Base-by-base conservation (phyloP, 1,140 invertebrate species). In the Oryctes rhinoceros region DNA sequence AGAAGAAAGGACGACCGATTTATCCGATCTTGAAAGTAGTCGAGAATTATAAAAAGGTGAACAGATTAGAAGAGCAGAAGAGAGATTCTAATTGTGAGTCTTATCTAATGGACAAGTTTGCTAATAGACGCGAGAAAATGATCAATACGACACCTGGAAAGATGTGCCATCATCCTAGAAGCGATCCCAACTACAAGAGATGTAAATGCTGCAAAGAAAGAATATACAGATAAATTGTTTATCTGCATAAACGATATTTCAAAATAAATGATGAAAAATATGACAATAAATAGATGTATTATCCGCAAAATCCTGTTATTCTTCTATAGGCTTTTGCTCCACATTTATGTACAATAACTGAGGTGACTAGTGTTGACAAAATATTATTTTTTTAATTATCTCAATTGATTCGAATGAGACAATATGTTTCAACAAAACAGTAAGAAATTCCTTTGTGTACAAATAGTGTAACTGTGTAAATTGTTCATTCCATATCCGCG, bases 21-120 rank as follows among this genome's bases (percentile, higher is more conserved):
- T 83, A 84, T 80, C 86, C 86, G 5, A 85, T 87, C 47, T 80
- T 84, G 24, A 84, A 83, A 78, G 86, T 83, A 11, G 82, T 87
- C 10, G 7, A 76, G 11, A 15, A 39, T 39, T 76, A 76, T 47
- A 76, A 44, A n/a, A 37, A 76, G 35, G 39, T 20, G n/a, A 76
- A 76, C 20, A 47, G 6, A 9, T n/a, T 76, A 13, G 74, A 76
- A 5, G 37, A 39, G 1, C 24, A 35, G 13, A 37, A 20, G 39
- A 30, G 24, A 30, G 65, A 67, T 4, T 4, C n/a, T 11, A 24
- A 67, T 5, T 67, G 65, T 13, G 65, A 24, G 30, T 24, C 18
- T 13, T 67, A 67, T 13, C n/a, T 53, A 4, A 18, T 0, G 49
- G 65, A 67, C 35, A 76, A 76, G 18, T 48, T 44, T n/a, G 74